Base-by-base conservation (phyloP, 1,140 invertebrate genomes). In the Sinella curviseta region DNA sequence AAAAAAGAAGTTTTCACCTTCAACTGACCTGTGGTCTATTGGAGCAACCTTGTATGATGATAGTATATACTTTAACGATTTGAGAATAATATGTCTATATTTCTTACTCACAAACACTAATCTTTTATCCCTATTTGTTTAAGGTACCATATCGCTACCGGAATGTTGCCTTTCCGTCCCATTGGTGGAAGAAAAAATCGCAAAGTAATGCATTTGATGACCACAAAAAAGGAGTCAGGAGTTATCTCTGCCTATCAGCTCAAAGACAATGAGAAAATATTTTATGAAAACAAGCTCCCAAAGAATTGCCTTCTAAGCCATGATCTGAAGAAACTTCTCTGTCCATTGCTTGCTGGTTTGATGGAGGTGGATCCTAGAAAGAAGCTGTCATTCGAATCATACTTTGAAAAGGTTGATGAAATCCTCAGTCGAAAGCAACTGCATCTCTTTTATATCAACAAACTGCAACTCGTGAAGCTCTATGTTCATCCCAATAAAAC, bases 31-130 rank as follows among this genome's bases (percentile, higher is more conserved):
- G 16, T 99, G 97, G 97, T 97, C 95, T 3, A 96, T 98, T 82
- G 97, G 97, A 39, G 97, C 98, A 0, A 99, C 97, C 0, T 87
- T 99, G 0, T n/a, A n/a, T n/a, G n/a, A n/a, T n/a, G n/a, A n/a
- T n/a, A n/a, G n/a, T n/a, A n/a, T n/a, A 99, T n/a, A n/a, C n/a
- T n/a, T n/a, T n/a, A n/a, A n/a, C n/a, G n/a, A n/a, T n/a, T n/a
- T n/a, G n/a, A n/a, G n/a, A n/a, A 54, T 16, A 16, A 54, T 54
- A 16, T 14, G 14, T 54, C n/a, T 16, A 54, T 54, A 16, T 54
- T 16, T 16, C 14, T 54, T 54, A 16, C 14, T 16, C n/a, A 54
- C n/a, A 16, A 54, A 54, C n/a, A 54, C n/a, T 54, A 16, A n/a
- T 16, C 48, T 54, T 54, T 54, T 14, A 54, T n/a, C n/a, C n/a